phyloP scores from a whole-genome alignment of 1,140 invertebrate species.

The Colletes gigas region DNA sequence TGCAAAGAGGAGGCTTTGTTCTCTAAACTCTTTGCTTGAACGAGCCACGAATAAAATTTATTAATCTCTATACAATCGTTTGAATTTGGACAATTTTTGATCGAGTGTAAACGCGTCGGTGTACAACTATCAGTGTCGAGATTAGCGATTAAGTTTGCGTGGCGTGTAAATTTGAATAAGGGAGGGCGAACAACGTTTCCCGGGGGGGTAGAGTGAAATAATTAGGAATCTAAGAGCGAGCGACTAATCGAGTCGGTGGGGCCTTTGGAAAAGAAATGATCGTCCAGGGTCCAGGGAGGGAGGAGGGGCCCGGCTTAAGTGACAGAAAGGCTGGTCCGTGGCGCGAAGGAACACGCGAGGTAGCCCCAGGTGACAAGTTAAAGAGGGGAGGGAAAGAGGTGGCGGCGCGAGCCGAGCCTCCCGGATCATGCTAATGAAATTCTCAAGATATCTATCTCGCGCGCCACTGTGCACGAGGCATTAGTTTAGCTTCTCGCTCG shows the following conservation, averaged over 20 bases:
- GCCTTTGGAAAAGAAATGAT: slow-evolving; percentile 3
- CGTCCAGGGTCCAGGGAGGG: neutral
- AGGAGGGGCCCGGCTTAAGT: slow-evolving; percentile 26
- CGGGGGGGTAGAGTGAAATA: neutral
- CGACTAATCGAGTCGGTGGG: neutral
- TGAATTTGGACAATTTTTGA: no score
- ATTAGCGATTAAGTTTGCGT: no score
- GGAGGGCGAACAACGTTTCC: neutral
- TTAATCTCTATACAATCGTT: no score
- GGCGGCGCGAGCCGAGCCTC: slow-evolving; percentile 23
- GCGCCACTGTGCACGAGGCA: slow-evolving; percentile 52
- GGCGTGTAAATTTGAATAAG: neutral
- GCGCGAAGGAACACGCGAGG: slow-evolving; percentile 39
- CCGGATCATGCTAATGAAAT: slow-evolving; percentile 68
- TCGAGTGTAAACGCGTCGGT: no score
- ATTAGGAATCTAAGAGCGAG: neutral
- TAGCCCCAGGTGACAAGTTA: slow-evolving; percentile 58
- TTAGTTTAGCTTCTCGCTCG: slow-evolving; percentile 56
- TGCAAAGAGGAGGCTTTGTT: no score
- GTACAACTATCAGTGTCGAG: no score
- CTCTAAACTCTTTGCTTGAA: no score
- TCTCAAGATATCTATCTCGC: slow-evolving; percentile 67
- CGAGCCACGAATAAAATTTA: no score
- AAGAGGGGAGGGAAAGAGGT: slow-evolving; percentile 25
- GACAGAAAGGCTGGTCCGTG: slow-evolving; percentile 42